A percentile compares a stretch with the other conserved stretches of the same genome.
phyloP scores from a whole-genome alignment of 2,888 invertebrate genomes.

The Drosophila anomelani region DNA sequence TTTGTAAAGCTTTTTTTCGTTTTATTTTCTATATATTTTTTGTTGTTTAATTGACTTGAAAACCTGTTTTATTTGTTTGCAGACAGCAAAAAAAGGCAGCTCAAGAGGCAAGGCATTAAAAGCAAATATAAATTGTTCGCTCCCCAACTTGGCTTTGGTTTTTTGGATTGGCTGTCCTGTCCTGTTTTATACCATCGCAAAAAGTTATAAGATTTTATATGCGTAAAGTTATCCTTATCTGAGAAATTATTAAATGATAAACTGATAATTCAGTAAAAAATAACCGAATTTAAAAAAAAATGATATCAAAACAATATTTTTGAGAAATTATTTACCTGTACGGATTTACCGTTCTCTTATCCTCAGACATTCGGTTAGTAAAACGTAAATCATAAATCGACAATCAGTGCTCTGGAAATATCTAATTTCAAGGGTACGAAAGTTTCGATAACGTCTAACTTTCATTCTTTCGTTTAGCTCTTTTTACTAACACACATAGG shows the following conservation, averaged over 20 bases:
- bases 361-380: background rate
- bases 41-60: conserved; percentile 72
- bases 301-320: background rate
- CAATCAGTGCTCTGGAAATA: background rate
- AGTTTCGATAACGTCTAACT: conserved; percentile 15
- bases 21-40: conserved; percentile 44
- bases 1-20: conserved; percentile 38
- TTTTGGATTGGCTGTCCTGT: conserved; percentile 13
- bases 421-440: conserved; percentile 22
- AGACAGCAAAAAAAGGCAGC: conserved; percentile 53
- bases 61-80: conserved; percentile 77
- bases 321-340: too few relatives aligned
- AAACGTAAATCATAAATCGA: background rate
- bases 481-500: conserved; percentile 29
- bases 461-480: conserved; percentile 43
- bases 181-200: conserved; percentile 19
- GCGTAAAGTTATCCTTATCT: background rate
- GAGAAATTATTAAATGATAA: background rate
- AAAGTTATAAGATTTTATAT: conserved; percentile 2
- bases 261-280: background rate
- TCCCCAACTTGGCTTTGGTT: conserved; percentile 28
- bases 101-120: conserved; percentile 69
- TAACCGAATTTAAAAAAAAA: too few relatives aligned
- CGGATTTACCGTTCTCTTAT: too few relatives aligned
- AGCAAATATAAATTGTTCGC: conserved; percentile 73